Conservation (phyloP, 2,113 vertebrate genomes). For the Calcarius ornatus region DNA sequence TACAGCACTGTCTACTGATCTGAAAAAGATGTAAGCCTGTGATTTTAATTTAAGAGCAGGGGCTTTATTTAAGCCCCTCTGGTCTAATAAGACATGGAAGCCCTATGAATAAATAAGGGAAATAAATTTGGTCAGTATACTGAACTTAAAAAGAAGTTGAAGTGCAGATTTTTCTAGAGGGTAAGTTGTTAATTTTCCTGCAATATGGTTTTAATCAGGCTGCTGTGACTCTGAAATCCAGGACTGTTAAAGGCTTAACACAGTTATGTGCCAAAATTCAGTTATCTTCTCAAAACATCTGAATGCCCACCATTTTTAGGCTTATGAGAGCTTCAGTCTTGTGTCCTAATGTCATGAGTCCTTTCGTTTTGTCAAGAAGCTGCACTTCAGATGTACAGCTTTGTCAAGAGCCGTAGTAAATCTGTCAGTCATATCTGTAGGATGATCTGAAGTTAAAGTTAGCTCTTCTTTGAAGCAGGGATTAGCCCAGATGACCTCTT, state of each 20-base stretch:
- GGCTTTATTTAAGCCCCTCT: background rate
- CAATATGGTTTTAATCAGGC: background rate
- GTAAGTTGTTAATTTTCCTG: background rate
- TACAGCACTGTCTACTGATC: background rate
- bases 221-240: background rate
- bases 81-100: background rate
- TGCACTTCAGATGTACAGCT: background rate
- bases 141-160: background rate
- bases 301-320: background rate
- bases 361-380: background rate
- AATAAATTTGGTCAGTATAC: background rate
- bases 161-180: background rate
- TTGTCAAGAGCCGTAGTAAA: background rate
- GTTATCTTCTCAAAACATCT: background rate
- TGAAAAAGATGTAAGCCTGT: background rate
- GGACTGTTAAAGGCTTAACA: background rate
- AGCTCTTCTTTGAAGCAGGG: constrained; percentile 21
- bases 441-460: constrained; percentile 47
- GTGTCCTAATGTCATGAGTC: background rate
- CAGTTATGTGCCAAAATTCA: background rate
- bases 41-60: background rate
- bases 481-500: constrained; percentile 29
- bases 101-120: background rate
- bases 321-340: background rate
- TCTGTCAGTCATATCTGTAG: constrained; percentile 5